Conservation (phyloP, 2,113 vertebrate genomes). For the Elgaria multicarinata region DNA sequence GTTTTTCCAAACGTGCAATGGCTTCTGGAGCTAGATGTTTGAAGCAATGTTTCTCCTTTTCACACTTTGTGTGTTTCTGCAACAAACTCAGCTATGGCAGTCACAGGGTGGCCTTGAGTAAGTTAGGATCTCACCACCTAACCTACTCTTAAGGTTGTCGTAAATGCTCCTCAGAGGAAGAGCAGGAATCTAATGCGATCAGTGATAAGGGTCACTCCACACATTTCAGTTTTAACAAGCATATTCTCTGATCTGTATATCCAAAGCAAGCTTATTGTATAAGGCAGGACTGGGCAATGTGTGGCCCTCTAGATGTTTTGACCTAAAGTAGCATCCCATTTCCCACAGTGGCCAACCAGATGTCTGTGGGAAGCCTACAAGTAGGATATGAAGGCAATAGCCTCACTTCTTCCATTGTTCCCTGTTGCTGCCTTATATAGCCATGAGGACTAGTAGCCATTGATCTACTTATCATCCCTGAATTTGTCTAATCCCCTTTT, state of each 20-base stretch:
- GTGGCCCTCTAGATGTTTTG: too few species aligned
- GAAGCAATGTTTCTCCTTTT: background rate
- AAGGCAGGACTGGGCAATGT: too few species aligned
- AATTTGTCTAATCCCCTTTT: background rate
- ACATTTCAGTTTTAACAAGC: background rate
- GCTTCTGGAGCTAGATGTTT: background rate
- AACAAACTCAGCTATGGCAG: background rate
- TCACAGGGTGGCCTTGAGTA: background rate
- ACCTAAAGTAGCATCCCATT: background rate
- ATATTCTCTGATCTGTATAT: background rate
- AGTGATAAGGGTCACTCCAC: background rate
- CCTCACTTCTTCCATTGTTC: background rate
- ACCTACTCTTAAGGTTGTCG: background rate
- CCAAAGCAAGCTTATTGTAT: too few species aligned
- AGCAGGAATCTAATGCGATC: background rate
- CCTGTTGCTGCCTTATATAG: background rate
- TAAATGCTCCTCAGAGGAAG: background rate
- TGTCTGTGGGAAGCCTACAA: background rate
- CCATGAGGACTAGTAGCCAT: too few species aligned
- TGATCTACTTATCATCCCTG: background rate
- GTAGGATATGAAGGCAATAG: background rate
- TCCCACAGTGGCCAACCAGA: background rate
- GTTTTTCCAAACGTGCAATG: background rate
- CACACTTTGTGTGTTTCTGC: background rate
- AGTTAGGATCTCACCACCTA: background rate